These are phyloP conservation scores for Zeus faber DNA, from an alignment of 2,113 vertebrate genomes.

Conservation along the genomic window DNA sequence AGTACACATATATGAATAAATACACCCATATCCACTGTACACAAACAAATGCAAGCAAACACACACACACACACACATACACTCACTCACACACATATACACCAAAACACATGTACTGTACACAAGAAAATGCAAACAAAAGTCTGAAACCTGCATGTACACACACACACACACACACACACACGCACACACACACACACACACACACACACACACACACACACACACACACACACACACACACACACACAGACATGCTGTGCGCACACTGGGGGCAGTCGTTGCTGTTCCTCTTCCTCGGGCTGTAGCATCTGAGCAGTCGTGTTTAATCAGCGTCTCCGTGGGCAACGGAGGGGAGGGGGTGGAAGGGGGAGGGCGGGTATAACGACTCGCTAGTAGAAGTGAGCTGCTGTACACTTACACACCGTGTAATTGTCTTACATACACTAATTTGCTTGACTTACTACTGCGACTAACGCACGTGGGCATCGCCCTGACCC, in stretches of 20 bases:
- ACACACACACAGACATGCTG: constrained; percentile 10
- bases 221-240: constrained; percentile 17
- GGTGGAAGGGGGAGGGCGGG: constrained; percentile 44
- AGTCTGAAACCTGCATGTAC: too few relatives aligned
- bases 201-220: constrained; percentile 1
- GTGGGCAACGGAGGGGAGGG: constrained; percentile 43
- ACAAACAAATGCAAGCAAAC: neutral
- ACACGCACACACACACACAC: constrained; percentile 5
- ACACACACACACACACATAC: neutral
- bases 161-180: constrained; percentile 6
- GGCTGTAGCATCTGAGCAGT: constrained; percentile 64
- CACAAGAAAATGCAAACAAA: too few relatives aligned
- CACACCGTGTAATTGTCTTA: constrained; percentile 64
- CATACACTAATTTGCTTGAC: constrained; percentile 64
- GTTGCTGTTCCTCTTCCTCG: constrained; percentile 42
- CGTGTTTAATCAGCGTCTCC: constrained; percentile 68
- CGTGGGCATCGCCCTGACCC: constrained; percentile 48
- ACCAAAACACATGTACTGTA: too few relatives aligned
- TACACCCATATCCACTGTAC: neutral
- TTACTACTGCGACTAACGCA: constrained; percentile 33
- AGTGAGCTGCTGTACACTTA: constrained; percentile 60
- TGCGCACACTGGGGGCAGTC: constrained; percentile 18
- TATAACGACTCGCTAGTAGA: constrained; percentile 31
- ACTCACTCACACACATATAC: neutral
- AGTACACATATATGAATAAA: neutral